These are phyloP conservation scores for Globodera ellingtonae DNA, from an alignment of 1,140 invertebrate species.

Conservation along the genomic window DNA sequence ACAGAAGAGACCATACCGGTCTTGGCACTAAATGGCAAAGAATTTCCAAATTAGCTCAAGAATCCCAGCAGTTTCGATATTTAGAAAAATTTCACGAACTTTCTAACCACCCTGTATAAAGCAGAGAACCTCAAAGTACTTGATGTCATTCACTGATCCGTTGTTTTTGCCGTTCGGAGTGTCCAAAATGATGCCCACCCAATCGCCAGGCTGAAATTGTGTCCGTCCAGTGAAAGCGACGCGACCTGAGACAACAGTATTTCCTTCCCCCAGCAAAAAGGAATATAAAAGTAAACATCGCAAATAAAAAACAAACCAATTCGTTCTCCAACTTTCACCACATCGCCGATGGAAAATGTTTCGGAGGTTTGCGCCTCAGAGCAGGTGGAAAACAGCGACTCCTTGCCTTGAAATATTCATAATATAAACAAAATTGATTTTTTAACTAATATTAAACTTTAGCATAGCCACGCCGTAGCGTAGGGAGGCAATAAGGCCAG, in stretches of 20 bases:
- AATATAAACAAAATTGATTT: too few species aligned
- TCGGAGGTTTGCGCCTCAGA: constrained; percentile 34
- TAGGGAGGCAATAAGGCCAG: too few species aligned
- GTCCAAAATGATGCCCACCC: constrained; percentile 94
- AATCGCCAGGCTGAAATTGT: constrained; percentile 85
- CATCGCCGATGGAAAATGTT: constrained; percentile 33
- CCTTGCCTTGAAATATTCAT: constrained; percentile 37
- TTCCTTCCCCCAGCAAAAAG: constrained; percentile 64
- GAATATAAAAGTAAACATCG: not conserved
- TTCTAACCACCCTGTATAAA: constrained; percentile 22
- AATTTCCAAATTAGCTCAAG: too few species aligned
- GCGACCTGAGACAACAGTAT: constrained; percentile 74
- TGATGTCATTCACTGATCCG: constrained; percentile 85
- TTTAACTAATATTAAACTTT: too few species aligned
- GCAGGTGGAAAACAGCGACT: constrained; percentile 29
- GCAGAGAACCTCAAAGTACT: constrained; percentile 74
- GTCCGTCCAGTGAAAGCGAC: constrained; percentile 98
- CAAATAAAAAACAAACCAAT: not conserved
- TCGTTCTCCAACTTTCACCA: constrained; percentile 28
- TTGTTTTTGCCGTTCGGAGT: constrained; percentile 95
- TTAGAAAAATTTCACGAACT: not conserved
- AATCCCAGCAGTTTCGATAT: not conserved
- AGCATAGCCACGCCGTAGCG: too few species aligned
- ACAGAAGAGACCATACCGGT: constrained; percentile 50
- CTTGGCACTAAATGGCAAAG: constrained; percentile 38